A percentile compares a stretch with the other conserved stretches of the same genome.
phyloP scores from a whole-genome alignment of 35 echinoderm and acorn worm genomes.

The Diadema setosum region DNA sequence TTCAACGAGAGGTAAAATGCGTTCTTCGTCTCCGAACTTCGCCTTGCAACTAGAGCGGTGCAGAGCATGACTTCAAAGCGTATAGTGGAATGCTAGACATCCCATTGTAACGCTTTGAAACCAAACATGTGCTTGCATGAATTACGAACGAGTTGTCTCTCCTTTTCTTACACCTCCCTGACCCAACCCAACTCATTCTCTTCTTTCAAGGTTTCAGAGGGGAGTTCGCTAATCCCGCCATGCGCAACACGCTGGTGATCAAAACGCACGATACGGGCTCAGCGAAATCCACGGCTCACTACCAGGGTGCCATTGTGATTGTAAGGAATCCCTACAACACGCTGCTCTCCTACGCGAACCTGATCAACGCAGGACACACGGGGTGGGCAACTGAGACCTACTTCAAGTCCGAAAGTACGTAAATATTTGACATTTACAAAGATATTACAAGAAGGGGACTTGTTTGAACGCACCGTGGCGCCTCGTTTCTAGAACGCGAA shows the following conservation, averaged over 20 bases:
- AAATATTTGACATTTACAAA: no score
- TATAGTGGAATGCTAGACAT: no score
- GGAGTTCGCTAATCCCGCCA: background rate
- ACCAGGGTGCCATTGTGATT: slow-evolving; percentile 26
- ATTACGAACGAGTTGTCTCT: no score
- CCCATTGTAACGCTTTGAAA: no score
- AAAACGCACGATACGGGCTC: slow-evolving; percentile 41
- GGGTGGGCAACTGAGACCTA: background rate
- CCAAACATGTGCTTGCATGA: no score
- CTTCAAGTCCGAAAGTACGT: slow-evolving; percentile 17
- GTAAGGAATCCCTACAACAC: slow-evolving; percentile 42
- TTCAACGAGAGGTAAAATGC: no score
- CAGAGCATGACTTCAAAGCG: no score
- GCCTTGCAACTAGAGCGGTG: no score
- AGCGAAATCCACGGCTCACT: background rate
- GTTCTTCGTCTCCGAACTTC: no score
- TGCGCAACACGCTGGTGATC: background rate
- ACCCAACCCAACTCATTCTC: no score
- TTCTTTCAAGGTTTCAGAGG: slow-evolving; percentile 25
- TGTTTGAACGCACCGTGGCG: background rate
- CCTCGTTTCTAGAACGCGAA: background rate
- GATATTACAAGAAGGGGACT: no score
- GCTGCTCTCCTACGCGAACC: slow-evolving; percentile 36
- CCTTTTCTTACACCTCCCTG: no score
- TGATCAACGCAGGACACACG: slow-evolving; percentile 2